Base-by-base conservation (phyloP, 2,113 vertebrate genomes). In the Pipra filicauda region DNA sequence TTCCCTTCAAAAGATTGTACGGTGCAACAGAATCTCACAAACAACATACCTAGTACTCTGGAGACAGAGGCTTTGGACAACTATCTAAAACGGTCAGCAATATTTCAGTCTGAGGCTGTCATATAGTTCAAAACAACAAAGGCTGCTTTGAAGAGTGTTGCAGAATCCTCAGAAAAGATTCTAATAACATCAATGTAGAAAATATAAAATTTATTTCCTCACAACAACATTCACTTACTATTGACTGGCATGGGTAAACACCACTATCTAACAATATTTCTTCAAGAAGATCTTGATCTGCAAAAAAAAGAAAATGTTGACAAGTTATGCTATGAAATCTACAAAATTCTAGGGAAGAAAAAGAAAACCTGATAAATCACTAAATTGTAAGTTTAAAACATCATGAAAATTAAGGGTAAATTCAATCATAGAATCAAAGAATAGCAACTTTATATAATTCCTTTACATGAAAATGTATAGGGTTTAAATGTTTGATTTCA, bases 271-370 rank as follows among this genome's bases (percentile, higher is more conserved):
- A 97, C 97, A 99, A 91, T 51, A 99, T 97, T 90, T 98, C 98
- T 98, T 99, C 99, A 95, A 99, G 98, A 93, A 99, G 97, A 94
- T 98, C 98, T 97, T 99, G 99, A 98, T 99, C 99, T 99, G 93
- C 18, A 91, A 95, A 95, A 92, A 96, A 74, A 93, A 94, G 11
- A 91, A 93, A 97, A 90, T 69, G 31, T 39, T 77, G 49, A 41
- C 23, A 85, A 72, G 37, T 89, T 88, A 41, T 2, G 8, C 54
- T 16, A 74, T 35, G 33, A 88, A 72, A 84, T 85, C 30, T 23
- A 71, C 27, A 95, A 67, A 31, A 49, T 75, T 79, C 31, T 69
- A 11, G 33, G 75, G n/a, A 73, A 86, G 8, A 51, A 75, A 44
- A 76, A 88, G 7, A 48, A 75, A 48, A 78, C 24, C 19, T 23